Evolutionary conservation across 2,113 vertebrate species (phyloP).

Genomic region (Spilogale gracilis): DNA sequence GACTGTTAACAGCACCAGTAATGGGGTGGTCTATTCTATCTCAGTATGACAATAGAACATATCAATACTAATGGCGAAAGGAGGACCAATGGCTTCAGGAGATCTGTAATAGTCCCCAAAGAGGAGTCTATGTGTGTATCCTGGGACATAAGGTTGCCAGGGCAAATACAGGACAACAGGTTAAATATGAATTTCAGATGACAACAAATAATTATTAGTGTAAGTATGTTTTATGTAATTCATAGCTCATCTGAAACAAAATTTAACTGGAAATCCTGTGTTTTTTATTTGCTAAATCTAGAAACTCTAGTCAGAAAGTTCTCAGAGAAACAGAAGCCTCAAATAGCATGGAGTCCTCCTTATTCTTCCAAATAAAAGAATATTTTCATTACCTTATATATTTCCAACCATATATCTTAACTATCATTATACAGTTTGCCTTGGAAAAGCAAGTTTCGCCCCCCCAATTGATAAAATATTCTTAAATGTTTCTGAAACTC

Average conservation of each 20-base stretch:
- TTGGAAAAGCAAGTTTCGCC: neutral
- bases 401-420: neutral
- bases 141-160: neutral
- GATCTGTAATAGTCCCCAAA: neutral
- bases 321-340: neutral
- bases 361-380: neutral
- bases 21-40: neutral
- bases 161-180: neutral
- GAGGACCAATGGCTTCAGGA: neutral
- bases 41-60: neutral
- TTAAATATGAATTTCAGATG: conserved; percentile 56
- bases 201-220: neutral
- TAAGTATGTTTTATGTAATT: neutral
- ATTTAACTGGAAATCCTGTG: neutral
- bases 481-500: conserved; percentile 11
- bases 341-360: neutral
- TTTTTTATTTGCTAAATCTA: conserved; percentile 52
- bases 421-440: neutral
- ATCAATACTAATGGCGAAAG: neutral
- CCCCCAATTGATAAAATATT: neutral
- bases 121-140: neutral
- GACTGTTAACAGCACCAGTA: neutral
- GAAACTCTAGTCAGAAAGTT: neutral
- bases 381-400: neutral
- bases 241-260: conserved; percentile 52